Conservation (phyloP, 2,888 invertebrate species). For the Digitonthophagus gazella region DNA sequence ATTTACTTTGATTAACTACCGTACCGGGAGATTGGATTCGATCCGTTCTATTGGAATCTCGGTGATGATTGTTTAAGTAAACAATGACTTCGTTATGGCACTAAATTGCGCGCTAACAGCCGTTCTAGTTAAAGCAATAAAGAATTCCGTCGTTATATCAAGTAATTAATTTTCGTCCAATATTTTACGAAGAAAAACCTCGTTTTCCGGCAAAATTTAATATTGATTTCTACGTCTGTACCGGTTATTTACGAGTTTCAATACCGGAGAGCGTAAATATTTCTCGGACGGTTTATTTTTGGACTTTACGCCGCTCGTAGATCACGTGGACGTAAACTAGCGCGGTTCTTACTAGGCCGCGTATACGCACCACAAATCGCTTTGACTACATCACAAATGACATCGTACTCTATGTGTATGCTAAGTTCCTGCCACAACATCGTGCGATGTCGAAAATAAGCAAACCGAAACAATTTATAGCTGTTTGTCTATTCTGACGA, state of each 20-base stretch:
- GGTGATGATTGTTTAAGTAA: neutral
- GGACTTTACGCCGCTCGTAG: neutral
- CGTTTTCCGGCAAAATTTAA: neutral
- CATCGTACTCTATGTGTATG: neutral
- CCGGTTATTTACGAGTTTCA: neutral
- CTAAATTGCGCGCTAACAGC: neutral
- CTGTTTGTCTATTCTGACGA: neutral
- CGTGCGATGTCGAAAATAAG: neutral
- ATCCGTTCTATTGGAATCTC: too few relatives aligned
- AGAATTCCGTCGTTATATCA: neutral
- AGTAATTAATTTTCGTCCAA: neutral
- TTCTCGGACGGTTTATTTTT: neutral
- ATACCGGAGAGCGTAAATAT: neutral
- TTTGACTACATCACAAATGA: neutral
- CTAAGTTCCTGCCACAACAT: neutral
- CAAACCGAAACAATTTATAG: neutral
- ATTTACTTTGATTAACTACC: neutral
- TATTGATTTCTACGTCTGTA: neutral
- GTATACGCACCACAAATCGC: neutral
- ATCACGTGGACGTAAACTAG: neutral
- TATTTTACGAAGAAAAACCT: neutral
- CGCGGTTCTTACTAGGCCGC: neutral
- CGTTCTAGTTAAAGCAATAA: neutral
- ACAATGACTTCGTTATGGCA: neutral
- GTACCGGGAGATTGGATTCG: neutral